phyloP scores from a whole-genome alignment of 2,888 invertebrate genomes.

The Rhodophaea formosa region DNA sequence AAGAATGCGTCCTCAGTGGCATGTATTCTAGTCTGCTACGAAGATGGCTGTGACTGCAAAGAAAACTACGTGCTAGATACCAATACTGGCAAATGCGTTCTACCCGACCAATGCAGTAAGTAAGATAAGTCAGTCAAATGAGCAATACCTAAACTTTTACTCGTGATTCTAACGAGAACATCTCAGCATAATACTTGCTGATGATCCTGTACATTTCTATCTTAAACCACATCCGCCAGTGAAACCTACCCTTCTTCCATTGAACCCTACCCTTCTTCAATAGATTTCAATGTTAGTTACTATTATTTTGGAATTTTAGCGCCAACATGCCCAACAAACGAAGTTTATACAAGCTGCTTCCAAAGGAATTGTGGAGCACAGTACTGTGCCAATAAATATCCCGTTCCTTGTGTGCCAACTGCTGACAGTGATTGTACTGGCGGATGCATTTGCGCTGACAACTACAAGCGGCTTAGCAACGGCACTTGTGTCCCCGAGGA shows the following conservation, averaged over 20 bases:
- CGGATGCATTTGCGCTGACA: conserved; percentile 17
- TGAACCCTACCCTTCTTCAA: too few relatives aligned
- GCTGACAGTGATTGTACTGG: not conserved
- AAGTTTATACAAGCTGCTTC: not conserved
- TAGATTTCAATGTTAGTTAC: too few relatives aligned
- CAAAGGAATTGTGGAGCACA: conserved; percentile 2
- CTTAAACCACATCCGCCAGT: too few relatives aligned
- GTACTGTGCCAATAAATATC: conserved; percentile 3
- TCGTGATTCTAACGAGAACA: too few relatives aligned
- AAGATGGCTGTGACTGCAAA: conserved; percentile 35
- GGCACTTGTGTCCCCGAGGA: conserved; percentile 14
- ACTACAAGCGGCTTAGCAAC: conserved; percentile 6
- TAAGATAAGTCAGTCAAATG: conserved; percentile 10
- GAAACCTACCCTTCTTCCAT: too few relatives aligned
- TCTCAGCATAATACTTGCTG: too few relatives aligned
- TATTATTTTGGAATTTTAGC: not conserved
- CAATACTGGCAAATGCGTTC: conserved; percentile 29
- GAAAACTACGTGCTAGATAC: conserved; percentile 27
- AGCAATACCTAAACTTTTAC: too few relatives aligned
- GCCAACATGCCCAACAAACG: not conserved
- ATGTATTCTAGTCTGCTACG: conserved; percentile 27
- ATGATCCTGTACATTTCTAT: too few relatives aligned
- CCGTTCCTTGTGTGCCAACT: not conserved
- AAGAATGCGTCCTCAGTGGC: conserved; percentile 16
- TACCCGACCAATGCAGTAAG: conserved; percentile 37